Base-by-base conservation (phyloP, 2,888 invertebrate species). In the Nephrocerus scutellatus region DNA sequence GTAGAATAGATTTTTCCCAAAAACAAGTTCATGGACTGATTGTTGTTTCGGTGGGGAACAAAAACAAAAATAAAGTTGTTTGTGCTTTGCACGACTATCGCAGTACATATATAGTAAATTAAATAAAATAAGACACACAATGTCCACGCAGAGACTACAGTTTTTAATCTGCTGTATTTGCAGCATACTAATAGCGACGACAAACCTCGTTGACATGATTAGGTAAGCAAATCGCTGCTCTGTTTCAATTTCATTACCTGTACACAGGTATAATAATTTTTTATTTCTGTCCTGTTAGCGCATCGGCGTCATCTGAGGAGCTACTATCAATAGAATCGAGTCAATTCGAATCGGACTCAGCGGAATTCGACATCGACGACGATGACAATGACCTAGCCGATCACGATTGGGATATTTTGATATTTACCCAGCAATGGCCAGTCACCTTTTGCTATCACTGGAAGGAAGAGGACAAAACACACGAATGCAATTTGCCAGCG, bases 351-450 rank as follows among this genome's bases (percentile, higher is more conserved):
- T 39, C n/a, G n/a, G n/a, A n/a, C n/a, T n/a, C 41, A 1, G 36
- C 39, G n/a, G 38, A 44, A 14, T 37, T 39, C 7, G 23, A 12
- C 7, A 34, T 28, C 6, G 37, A 39, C 15, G 16, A 36, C 13
- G 18, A 20, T 14, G 19, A 36, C 5, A 43, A 47, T 13, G 39
- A 29, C 2, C 33, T 26, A 3, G 46, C 46, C 12, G 46, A 60
- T 28, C 48, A 71, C 26, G 71, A 76, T 9, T 88, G 84, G 77
- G 87, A 89, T 60, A 65, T 82, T 28, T 55, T 89, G 6, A 77
- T 89, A 43, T 89, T 84, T 57, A 84, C 85, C 0, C 87, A 88
- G 62, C 75, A 77, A 52, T 89, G 87, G 87, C 86, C 87, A 0
- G 71, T 74, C 25, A 80, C 82, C 0, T 73, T 79, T 3, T 88